These are phyloP conservation scores for Alouatta palliata DNA, from an alignment of 2,113 vertebrate species.

Conservation along the genomic window DNA sequence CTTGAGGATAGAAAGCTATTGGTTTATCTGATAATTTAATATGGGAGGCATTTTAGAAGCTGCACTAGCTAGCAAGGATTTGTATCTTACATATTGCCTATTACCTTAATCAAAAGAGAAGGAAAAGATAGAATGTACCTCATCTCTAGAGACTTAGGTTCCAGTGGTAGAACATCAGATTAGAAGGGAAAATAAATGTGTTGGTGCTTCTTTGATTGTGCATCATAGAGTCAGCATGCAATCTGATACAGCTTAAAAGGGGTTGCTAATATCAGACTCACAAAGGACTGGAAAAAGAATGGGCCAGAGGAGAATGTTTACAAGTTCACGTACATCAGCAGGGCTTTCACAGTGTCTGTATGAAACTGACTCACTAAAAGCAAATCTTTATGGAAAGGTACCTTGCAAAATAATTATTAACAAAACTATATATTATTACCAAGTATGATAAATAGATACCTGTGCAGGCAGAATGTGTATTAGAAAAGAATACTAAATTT, in stretches of 20 bases:
- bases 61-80: neutral
- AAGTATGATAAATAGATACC: neutral
- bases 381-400: neutral
- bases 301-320: neutral
- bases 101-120: neutral
- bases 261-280: neutral
- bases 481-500: neutral
- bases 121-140: neutral
- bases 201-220: neutral
- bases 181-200: neutral
- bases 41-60: neutral
- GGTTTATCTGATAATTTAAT: neutral
- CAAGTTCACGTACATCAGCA: neutral
- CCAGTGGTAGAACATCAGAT: neutral
- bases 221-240: neutral
- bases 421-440: neutral
- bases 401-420: slow-evolving; percentile 1
- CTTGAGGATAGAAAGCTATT: neutral
- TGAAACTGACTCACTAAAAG: slow-evolving; percentile 2
- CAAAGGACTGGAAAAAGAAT: neutral
- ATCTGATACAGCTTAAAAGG: neutral
- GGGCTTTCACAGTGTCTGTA: neutral
- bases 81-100: neutral
- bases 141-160: neutral
- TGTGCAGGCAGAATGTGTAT: neutral